These are phyloP conservation scores for Helicoverpa zea DNA, from an alignment of 1,140 invertebrate species.

Conservation along the genomic window DNA sequence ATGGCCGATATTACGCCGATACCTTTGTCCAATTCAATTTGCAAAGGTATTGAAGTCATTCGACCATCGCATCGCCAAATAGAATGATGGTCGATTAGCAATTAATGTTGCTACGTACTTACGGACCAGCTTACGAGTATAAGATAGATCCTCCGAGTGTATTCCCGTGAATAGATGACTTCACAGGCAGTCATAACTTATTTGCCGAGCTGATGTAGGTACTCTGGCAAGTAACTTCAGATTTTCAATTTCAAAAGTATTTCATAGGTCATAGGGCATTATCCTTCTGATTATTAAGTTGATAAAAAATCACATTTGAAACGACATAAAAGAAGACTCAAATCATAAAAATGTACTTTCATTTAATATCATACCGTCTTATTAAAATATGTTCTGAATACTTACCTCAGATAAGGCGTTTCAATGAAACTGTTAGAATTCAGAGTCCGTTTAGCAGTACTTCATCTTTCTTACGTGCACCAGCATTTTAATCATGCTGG, in stretches of 20 bases:
- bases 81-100: background rate
- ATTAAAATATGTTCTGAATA: background rate
- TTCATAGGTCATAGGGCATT: no score
- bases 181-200: no score
- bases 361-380: background rate
- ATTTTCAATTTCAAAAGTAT: no score
- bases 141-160: no score
- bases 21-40: constrained; percentile 21
- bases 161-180: no score
- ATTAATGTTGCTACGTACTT: background rate
- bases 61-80: background rate
- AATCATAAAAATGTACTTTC: background rate
- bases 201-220: no score
- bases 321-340: no score
- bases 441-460: background rate
- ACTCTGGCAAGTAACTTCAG: no score
- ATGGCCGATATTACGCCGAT: background rate
- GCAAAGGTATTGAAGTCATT: constrained; percentile 13
- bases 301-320: no score
- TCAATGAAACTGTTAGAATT: background rate
- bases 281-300: no score
- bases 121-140: no score
- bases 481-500: constrained; percentile 19
- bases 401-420: background rate
- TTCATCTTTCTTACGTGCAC: constrained; percentile 30